phyloP scores from a whole-genome alignment of 2,113 vertebrate genomes.

The Sturnira hondurensis region DNA sequence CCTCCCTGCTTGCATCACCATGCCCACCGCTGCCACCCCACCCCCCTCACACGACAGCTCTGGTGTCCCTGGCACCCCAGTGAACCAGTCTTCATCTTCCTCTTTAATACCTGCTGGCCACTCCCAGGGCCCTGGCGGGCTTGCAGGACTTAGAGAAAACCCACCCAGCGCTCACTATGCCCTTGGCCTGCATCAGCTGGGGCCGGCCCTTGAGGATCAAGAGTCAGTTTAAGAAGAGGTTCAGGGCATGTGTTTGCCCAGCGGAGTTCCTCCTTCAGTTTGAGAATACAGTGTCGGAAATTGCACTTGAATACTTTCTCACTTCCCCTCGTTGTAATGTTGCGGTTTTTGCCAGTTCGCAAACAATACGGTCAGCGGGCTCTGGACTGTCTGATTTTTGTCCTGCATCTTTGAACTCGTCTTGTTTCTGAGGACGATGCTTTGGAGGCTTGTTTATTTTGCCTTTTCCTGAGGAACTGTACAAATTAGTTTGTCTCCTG shows the following conservation, averaged over 20 bases:
- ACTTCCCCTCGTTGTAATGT: fast-evolving
- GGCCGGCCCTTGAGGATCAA: not conserved
- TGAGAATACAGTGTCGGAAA: not conserved
- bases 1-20: fast-evolving
- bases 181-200: fast-evolving
- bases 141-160: not conserved
- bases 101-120: not conserved
- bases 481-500: not conserved
- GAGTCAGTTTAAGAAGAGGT: not conserved
- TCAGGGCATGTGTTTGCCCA: not conserved
- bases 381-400: not conserved
- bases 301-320: not conserved
- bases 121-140: not conserved
- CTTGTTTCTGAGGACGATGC: not conserved
- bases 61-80: not conserved
- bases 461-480: not conserved
- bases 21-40: too few relatives aligned
- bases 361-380: not conserved
- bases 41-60: too few relatives aligned
- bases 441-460: not conserved
- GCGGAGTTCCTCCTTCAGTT: not conserved
- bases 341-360: not conserved
- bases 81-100: not conserved
- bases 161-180: fast-evolving
- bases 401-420: not conserved